Base-by-base conservation (phyloP, 1,140 invertebrate species). In the Reticulitermes speratus region DNA sequence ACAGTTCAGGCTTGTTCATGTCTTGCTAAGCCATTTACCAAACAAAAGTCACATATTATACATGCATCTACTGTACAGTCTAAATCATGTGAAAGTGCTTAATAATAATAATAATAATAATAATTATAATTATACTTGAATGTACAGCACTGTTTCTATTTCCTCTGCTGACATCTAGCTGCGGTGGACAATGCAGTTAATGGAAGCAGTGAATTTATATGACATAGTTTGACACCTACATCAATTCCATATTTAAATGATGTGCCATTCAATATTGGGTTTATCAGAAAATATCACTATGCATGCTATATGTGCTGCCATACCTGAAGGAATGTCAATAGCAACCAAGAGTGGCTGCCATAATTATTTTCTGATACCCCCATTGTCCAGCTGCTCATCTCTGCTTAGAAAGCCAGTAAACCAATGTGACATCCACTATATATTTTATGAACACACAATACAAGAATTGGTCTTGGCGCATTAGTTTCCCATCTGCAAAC, bases 91-190 rank as follows among this genome's bases (percentile, higher is more conserved):
- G 52, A 85, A 85, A n/a, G 55, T 45, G 25, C 44, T 75, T 85
- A 69, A 38, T 85, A 48, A 44, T 44, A n/a, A n/a, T n/a, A n/a
- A n/a, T n/a, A n/a, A n/a, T n/a, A n/a, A n/a, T n/a, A n/a, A n/a
- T n/a, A n/a, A n/a, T n/a, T n/a, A n/a, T n/a, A 85, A 30, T 85
- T 85, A 85, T 85, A 85, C 85, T 85, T 69, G 65, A 44, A 85
- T 85, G 85, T 65, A 85, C 75, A 85, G 85, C 85, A 81, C 81
- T 44, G 52, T 75, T 85, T 81, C 32, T 44, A 38, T 65, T 75
- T 69, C 25, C 85, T 38, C 38, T 23, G 52, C 59, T 38, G 65
- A 75, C 14, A 85, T 85, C n/a, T 11, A 38, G 59, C 30, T 75
- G 85, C 85, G 16, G 59, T 38, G 25, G 30, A 44, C 85, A 85